These are phyloP conservation scores for Diaphora mendica DNA, from an alignment of 2,888 invertebrate genomes.

Conservation along the genomic window DNA sequence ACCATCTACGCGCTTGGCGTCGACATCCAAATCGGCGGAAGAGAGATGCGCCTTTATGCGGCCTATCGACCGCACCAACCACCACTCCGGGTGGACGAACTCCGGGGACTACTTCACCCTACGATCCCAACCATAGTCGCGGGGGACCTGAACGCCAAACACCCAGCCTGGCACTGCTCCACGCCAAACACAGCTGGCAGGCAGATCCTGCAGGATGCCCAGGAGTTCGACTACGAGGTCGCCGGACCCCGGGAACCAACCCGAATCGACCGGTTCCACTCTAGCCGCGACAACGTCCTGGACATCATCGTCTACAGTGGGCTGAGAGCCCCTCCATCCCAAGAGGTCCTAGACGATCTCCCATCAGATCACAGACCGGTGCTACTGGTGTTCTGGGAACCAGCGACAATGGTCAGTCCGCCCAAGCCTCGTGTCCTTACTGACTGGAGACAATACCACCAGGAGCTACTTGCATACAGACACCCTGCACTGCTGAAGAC, in stretches of 20 bases:
- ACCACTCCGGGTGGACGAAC: too few species aligned
- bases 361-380: constrained; percentile 7
- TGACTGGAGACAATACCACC: neutral
- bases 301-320: neutral
- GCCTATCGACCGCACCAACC: too few species aligned
- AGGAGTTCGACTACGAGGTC: neutral
- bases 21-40: too few species aligned
- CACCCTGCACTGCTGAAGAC: neutral
- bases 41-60: too few species aligned
- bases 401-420: neutral
- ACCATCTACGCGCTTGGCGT: too few species aligned
- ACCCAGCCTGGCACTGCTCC: constrained; percentile 2
- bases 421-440: neutral
- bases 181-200: neutral
- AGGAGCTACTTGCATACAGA: accelerated
- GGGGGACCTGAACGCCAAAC: constrained; percentile 8
- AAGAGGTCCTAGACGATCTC: neutral
- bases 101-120: too few species aligned
- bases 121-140: neutral
- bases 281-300: neutral
- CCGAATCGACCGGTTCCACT: neutral
- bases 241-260: neutral
- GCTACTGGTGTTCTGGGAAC: neutral
- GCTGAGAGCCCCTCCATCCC: neutral
- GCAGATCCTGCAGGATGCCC: neutral